A percentile compares a stretch with the other conserved stretches of the same genome.
These are phyloP conservation scores for Macrochelys suwanniensis DNA, from an alignment of 2,797 vertebrate species.

Conservation along the genomic window DNA sequence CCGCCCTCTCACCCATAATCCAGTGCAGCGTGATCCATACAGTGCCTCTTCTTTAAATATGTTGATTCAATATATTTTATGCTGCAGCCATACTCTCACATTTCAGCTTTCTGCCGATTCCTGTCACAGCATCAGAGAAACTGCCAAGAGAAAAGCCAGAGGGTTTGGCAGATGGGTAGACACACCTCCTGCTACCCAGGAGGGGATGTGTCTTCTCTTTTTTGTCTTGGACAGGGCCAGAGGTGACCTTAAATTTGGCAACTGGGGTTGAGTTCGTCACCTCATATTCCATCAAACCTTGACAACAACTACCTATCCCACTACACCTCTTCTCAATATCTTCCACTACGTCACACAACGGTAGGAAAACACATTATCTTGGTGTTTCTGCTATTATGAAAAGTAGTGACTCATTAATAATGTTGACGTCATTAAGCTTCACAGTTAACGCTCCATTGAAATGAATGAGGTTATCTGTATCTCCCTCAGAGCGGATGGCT, in stretches of 20 bases:
- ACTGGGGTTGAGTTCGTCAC: neutral
- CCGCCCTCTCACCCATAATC: neutral
- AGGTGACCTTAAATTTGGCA: neutral
- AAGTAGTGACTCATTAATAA: no score
- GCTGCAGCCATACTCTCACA: neutral
- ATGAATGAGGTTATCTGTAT: neutral
- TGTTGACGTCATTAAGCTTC: neutral
- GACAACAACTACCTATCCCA: neutral
- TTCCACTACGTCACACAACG: neutral
- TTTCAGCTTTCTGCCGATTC: neutral
- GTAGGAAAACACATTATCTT: neutral
- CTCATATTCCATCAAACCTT: neutral
- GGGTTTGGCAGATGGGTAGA: neutral
- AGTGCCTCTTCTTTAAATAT: neutral
- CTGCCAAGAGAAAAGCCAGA: neutral
- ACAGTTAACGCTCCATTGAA: neutral
- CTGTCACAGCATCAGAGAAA: neutral
- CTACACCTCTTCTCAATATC: neutral
- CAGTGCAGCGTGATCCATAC: neutral
- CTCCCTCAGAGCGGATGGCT: neutral
- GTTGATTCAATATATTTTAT: neutral
- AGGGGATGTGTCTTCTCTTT: neutral
- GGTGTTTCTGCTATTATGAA: neutral
- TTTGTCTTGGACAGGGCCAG: neutral
- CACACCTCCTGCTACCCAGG: neutral